A percentile compares a stretch with the other conserved stretches of the same genome.
These are phyloP conservation scores for Drosophila murphyi DNA, from an alignment of 1,140 invertebrate genomes.

Conservation along the genomic window DNA sequence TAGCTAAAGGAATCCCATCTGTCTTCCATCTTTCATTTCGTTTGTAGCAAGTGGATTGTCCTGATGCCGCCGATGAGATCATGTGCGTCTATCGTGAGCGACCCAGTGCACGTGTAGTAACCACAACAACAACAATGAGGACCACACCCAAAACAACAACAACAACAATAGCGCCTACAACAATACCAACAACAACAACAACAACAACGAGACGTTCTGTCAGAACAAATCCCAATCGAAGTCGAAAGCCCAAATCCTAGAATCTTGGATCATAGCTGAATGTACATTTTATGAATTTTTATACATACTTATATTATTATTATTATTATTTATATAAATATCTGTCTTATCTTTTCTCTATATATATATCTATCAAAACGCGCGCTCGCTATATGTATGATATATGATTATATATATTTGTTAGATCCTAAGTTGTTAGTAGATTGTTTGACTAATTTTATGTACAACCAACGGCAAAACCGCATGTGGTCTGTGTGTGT, in stretches of 20 bases:
- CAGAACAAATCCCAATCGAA: slow-evolving; percentile 67
- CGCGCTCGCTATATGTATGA: slow-evolving; percentile 55
- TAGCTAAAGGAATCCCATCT: neutral
- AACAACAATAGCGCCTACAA: slow-evolving; percentile 20
- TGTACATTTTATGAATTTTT: slow-evolving; percentile 42
- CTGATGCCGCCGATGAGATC: slow-evolving; percentile 87
- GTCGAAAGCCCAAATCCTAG: slow-evolving; percentile 76
- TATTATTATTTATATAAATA: slow-evolving; percentile 60
- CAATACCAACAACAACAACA: slow-evolving; percentile 16
- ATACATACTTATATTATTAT: slow-evolving; percentile 15
- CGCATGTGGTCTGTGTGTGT: slow-evolving; percentile 40
- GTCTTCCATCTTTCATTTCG: neutral
- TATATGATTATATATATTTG: slow-evolving; percentile 54
- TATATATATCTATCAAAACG: slow-evolving; percentile 32
- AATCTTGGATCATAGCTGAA: slow-evolving; percentile 6
- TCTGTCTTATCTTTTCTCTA: slow-evolving; percentile 25
- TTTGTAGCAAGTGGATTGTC: slow-evolving; percentile 85
- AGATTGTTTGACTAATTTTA: slow-evolving; percentile 77
- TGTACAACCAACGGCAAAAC: slow-evolving; percentile 47
- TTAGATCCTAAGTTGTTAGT: slow-evolving; percentile 70
- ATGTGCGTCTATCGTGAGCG: slow-evolving; percentile 85
- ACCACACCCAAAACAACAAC: slow-evolving; percentile 29
- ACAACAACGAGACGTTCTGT: slow-evolving; percentile 58
- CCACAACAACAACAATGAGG: slow-evolving; percentile 23
- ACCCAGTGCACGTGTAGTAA: slow-evolving; percentile 30